phyloP scores from a whole-genome alignment of 2,888 invertebrate genomes.

The Zaprionus obscuricornis region DNA sequence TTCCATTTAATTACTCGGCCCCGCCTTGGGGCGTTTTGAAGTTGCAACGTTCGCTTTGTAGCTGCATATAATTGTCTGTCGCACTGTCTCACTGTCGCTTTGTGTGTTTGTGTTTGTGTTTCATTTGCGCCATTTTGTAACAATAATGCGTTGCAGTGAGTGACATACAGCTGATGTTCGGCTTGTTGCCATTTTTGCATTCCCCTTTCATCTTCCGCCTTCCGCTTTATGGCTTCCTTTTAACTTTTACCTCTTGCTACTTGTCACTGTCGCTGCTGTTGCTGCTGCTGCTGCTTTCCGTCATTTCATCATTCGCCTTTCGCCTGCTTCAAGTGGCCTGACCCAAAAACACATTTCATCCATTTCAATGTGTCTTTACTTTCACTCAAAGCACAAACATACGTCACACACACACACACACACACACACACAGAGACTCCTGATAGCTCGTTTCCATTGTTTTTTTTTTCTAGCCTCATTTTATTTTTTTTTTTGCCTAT shows the following conservation, averaged over 20 bases:
- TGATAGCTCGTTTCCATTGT: conserved; percentile 58
- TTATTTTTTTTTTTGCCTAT: conserved; percentile 40
- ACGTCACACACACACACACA: conserved; percentile 9
- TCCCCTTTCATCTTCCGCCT: conserved; percentile 43
- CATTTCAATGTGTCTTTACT: conserved; percentile 72
- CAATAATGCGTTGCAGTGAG: conserved; percentile 62
- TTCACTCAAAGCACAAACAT: conserved; percentile 58
- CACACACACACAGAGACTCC: conserved; percentile 10
- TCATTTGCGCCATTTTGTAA: conserved; percentile 63
- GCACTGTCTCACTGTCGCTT: background rate
- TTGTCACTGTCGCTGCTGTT: conserved; percentile 6
- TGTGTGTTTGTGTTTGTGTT: conserved; percentile 14
- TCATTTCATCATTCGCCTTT: conserved; percentile 17
- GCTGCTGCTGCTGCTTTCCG: background rate
- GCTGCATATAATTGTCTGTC: conserved; percentile 63
- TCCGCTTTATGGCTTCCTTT: conserved; percentile 55
- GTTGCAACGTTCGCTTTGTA: conserved; percentile 50
- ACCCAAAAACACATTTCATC: conserved; percentile 81
- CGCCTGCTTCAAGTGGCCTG: conserved; percentile 71
- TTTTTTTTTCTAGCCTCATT: conserved; percentile 66
- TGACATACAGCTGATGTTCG: conserved; percentile 26
- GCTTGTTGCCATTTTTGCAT: conserved; percentile 48
- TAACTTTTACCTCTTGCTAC: background rate
- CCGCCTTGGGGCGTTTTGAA: conserved; percentile 24
- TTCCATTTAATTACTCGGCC: conserved; percentile 64